These are phyloP conservation scores for Hephaestus fuliginosus DNA, from an alignment of 2,797 vertebrate genomes.

Conservation along the genomic window DNA sequence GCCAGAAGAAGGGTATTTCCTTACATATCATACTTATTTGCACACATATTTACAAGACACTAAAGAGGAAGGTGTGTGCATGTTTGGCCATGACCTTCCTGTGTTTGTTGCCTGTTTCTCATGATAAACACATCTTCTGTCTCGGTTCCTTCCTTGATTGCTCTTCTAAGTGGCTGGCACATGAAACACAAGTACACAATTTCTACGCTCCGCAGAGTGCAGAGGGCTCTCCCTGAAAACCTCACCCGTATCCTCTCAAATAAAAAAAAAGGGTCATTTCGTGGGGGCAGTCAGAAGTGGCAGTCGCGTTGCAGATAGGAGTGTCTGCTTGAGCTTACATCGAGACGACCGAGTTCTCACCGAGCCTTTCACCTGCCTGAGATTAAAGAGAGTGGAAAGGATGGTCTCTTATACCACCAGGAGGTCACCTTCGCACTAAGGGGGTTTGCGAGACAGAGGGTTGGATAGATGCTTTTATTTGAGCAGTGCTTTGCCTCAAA, in stretches of 20 bases:
- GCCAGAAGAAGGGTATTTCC: too few relatives aligned
- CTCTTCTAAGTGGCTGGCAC: neutral
- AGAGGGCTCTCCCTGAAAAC: conserved; percentile 8
- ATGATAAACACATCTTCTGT: too few relatives aligned
- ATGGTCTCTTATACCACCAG: neutral
- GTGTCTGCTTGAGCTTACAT: conserved; percentile 1
- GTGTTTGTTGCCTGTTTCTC: too few relatives aligned
- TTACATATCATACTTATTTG: too few relatives aligned
- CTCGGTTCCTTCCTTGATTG: too few relatives aligned
- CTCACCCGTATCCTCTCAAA: conserved; percentile 4
- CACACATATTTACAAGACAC: too few relatives aligned
- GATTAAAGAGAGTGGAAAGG: conserved; percentile 22
- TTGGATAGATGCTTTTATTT: neutral
- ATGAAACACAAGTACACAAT: neutral
- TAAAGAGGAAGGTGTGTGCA: too few relatives aligned
- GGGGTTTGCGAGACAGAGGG: neutral
- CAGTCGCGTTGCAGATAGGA: neutral
- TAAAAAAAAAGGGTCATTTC: conserved; percentile 9
- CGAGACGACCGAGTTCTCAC: neutral
- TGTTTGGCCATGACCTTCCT: too few relatives aligned
- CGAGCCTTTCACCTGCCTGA: conserved; percentile 32
- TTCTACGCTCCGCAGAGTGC: neutral
- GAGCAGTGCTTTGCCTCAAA: neutral
- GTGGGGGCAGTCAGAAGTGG: conserved; percentile 12
- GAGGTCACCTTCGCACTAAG: neutral